These are phyloP conservation scores for Laspeyria flexula DNA, from an alignment of 2,888 invertebrate genomes.

Conservation along the genomic window DNA sequence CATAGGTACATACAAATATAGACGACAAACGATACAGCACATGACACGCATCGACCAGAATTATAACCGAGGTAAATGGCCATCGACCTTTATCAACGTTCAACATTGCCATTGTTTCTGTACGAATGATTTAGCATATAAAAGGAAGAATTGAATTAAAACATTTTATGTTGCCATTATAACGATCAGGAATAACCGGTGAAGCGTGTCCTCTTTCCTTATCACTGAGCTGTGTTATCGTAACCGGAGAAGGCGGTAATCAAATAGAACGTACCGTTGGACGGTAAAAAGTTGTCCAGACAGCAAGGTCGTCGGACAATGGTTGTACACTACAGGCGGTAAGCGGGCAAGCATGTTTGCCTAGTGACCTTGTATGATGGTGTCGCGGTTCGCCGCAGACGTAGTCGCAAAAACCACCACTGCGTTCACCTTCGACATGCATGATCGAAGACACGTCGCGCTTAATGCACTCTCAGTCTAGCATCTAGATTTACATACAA, in stretches of 20 bases:
- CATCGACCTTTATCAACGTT: conserved; percentile 1
- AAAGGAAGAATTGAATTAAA: conserved; percentile 14
- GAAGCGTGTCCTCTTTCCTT: conserved; percentile 49
- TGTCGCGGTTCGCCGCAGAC: conserved; percentile 67
- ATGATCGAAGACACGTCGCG: conserved; percentile 51
- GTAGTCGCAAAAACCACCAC: conserved; percentile 65
- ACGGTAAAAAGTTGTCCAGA: conserved; percentile 62
- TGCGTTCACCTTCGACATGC: conserved; percentile 62
- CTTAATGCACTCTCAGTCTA: conserved; percentile 34
- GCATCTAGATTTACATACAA: conserved; percentile 21
- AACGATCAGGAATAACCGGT: conserved; percentile 27
- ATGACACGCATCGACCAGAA: background rate
- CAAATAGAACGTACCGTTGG: conserved; percentile 50
- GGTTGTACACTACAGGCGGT: conserved; percentile 56
- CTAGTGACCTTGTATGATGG: conserved; percentile 69
- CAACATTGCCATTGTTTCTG: conserved; percentile 1
- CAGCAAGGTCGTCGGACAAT: conserved; percentile 65
- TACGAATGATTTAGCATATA: conserved; percentile 14
- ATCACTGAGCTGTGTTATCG: conserved; percentile 48
- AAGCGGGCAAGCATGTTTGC: conserved; percentile 61
- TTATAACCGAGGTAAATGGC: background rate
- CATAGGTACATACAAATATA: too few relatives aligned
- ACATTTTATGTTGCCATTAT: conserved; percentile 24
- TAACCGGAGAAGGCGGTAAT: conserved; percentile 46
- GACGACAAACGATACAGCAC: background rate